These are phyloP conservation scores for Catocala nupta DNA, from an alignment of 2,888 invertebrate species.

Conservation along the genomic window DNA sequence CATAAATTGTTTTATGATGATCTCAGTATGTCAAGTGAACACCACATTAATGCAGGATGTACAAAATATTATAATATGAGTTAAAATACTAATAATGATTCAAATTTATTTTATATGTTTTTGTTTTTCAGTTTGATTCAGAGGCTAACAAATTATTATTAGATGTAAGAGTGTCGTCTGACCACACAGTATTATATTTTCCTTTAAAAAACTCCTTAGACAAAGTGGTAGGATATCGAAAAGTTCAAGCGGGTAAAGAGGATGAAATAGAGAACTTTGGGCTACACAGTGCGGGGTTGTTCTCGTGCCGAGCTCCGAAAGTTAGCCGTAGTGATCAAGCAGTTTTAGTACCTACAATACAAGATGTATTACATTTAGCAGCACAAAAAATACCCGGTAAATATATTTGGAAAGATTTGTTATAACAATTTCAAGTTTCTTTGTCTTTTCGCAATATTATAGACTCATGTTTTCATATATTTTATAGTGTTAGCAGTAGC, in stretches of 20 bases:
- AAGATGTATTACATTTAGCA: conserved; percentile 78
- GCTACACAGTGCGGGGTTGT: conserved; percentile 75
- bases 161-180: conserved; percentile 86
- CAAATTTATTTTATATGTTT: not conserved
- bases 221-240: conserved; percentile 90
- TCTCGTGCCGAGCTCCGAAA: conserved; percentile 73
- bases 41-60: too few species aligned
- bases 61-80: too few species aligned
- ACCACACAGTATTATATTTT: conserved; percentile 88
- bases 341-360: conserved; percentile 80
- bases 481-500: too few species aligned
- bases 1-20: too few species aligned
- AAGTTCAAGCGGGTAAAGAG: conserved; percentile 79
- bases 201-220: conserved; percentile 89
- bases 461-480: too few species aligned
- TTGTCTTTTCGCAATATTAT: too few species aligned
- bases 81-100: too few species aligned
- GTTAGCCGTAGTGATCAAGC: conserved; percentile 76
- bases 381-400: conserved; percentile 83
- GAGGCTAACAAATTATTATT: conserved; percentile 81
- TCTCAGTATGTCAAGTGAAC: too few species aligned
- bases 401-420: conserved; percentile 12
- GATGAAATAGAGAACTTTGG: conserved; percentile 71
- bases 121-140: conserved; percentile 75
- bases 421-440: too few species aligned